Percentiles rank a stretch among this genome's conserved stretches.
These are phyloP conservation scores for Drosophila lacertosa DNA, from an alignment of 1,140 invertebrate genomes.

Conservation along the genomic window DNA sequence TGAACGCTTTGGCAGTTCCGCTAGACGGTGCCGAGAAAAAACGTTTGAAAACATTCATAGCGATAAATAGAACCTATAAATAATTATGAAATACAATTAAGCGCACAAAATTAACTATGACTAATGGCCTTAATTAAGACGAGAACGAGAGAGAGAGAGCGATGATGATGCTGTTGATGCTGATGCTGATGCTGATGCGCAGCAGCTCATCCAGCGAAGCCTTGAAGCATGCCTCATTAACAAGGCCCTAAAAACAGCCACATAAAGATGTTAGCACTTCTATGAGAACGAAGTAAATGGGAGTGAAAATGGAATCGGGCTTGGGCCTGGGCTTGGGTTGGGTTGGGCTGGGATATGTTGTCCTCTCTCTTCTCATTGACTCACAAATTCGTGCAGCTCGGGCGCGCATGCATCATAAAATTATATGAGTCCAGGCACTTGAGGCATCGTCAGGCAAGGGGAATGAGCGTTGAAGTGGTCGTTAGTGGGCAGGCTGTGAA, in stretches of 20 bases:
- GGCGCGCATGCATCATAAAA: constrained; percentile 57
- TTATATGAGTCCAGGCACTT: constrained; percentile 53
- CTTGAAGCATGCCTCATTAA: constrained; percentile 24
- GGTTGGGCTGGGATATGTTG: neutral
- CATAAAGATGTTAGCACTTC: constrained; percentile 45
- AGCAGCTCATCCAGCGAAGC: neutral
- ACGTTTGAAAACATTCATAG: neutral
- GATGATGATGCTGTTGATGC: neutral
- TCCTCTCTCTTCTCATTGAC: neutral
- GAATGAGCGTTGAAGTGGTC: constrained; percentile 29
- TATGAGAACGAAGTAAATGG: constrained; percentile 11
- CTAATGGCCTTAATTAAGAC: neutral
- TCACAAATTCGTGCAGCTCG: constrained; percentile 5
- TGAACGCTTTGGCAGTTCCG: too few species aligned
- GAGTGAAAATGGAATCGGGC: neutral
- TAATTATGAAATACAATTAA: constrained; percentile 71
- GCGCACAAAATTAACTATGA: constrained; percentile 12
- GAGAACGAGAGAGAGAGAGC: neutral
- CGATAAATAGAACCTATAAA: constrained; percentile 64
- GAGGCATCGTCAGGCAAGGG: constrained; percentile 18
- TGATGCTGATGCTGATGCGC: neutral
- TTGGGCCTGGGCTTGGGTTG: neutral
- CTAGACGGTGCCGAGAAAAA: too few species aligned
- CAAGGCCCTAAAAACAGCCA: constrained; percentile 24
- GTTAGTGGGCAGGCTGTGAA: constrained; percentile 45